phyloP scores from a whole-genome alignment of 2,113 vertebrate genomes.

The Apodemus sylvaticus region DNA sequence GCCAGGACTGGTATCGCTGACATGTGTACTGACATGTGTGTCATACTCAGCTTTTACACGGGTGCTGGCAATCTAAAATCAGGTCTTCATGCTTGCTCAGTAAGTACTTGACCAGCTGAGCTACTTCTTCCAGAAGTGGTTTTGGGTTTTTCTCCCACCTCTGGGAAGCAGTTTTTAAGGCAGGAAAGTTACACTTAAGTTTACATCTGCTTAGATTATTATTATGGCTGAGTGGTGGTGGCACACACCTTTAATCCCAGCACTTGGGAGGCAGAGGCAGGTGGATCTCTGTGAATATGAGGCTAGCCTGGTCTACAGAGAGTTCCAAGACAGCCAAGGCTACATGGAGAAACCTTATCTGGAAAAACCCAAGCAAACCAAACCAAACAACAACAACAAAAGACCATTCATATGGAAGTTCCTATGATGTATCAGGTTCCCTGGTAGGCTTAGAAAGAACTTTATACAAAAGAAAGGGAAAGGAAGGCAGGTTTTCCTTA shows the following conservation, averaged over 20 bases:
- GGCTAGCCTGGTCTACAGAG: background rate
- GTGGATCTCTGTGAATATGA: background rate
- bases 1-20: background rate
- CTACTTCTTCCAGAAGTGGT: background rate
- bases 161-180: background rate
- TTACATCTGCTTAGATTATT: background rate
- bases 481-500: background rate
- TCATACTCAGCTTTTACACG: background rate
- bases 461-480: background rate
- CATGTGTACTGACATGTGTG: no score
- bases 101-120: background rate
- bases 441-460: background rate
- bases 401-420: background rate
- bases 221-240: background rate
- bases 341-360: background rate
- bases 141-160: background rate
- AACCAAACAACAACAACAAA: background rate
- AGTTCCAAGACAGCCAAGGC: background rate
- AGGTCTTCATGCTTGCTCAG: background rate
- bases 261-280: background rate
- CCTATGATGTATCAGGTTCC: background rate
- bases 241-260: background rate
- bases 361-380: no score
- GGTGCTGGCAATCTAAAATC: background rate
- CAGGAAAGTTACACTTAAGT: fast-evolving